Evolutionary conservation across 2,797 vertebrate species (phyloP).

Genomic region (Cynodonichthys magdalenae): DNA sequence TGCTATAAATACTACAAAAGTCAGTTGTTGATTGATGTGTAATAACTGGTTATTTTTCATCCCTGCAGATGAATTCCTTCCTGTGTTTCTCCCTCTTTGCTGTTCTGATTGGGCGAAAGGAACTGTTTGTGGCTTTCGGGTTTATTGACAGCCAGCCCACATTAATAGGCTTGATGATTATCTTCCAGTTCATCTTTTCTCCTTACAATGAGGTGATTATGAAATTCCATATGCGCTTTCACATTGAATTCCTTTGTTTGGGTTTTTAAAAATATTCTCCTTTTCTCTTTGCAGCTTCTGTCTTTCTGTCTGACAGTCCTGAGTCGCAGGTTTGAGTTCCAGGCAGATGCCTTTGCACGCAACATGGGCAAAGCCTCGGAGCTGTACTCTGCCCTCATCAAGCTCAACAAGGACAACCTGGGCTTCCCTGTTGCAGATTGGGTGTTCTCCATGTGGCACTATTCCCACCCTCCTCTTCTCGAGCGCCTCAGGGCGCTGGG

Average conservation of each 20-base stretch:
- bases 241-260: neutral
- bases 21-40: neutral
- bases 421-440: conserved; percentile 98
- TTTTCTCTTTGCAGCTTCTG: conserved; percentile 85
- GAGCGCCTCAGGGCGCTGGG: conserved; percentile 95
- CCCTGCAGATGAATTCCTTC: conserved; percentile 94
- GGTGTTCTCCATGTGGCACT: conserved; percentile 99
- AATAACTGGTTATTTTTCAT: conserved; percentile 10
- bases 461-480: conserved; percentile 96
- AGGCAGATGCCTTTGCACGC: conserved; percentile 96
- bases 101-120: conserved; percentile 91
- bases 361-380: conserved; percentile 92
- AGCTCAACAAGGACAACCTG: conserved; percentile 98
- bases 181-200: conserved; percentile 99
- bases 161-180: conserved; percentile 97
- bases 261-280: neutral
- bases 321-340: conserved; percentile 97
- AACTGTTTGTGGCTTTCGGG: conserved; percentile 96
- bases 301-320: conserved; percentile 98
- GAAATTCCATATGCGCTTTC: neutral
- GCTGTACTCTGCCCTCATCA: conserved; percentile 96
- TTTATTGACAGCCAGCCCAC: conserved; percentile 93
- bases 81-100: conserved; percentile 97
- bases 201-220: conserved; percentile 95
- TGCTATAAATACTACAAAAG: neutral